Conservation (phyloP, 2,888 invertebrate species). For the Ceramica pisi region DNA sequence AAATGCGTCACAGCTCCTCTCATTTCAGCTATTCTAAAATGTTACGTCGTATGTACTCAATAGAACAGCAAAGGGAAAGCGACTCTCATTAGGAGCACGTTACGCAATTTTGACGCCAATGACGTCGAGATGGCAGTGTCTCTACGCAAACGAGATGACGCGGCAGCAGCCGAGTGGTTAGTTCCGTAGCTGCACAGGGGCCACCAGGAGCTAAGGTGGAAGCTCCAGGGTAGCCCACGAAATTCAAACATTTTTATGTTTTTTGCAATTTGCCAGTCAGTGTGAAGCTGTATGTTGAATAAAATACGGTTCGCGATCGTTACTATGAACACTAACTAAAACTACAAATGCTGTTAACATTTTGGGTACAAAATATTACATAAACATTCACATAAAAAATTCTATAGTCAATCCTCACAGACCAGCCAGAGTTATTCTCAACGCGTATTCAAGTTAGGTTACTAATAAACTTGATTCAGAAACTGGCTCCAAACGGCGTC, state of each 20-base stretch:
- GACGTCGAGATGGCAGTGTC: conserved; percentile 12
- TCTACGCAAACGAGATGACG: conserved; percentile 11
- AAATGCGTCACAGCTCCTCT: not conserved
- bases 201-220: too few species aligned
- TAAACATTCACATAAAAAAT: conserved; percentile 33
- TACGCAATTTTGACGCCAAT: conserved; percentile 23
- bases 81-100: conserved; percentile 8
- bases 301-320: too few species aligned
- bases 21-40: not conserved
- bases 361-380: conserved; percentile 18
- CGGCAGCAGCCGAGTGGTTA: not conserved
- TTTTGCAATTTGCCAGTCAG: too few species aligned
- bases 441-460: conserved; percentile 53
- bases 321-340: not conserved
- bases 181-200: not conserved
- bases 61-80: conserved; percentile 19
- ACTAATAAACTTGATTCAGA: conserved; percentile 71
- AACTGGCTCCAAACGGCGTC: conserved; percentile 67
- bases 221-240: not conserved
- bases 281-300: too few species aligned
- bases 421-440: conserved; percentile 35
- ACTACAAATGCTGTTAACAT: not conserved
- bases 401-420: conserved; percentile 21
- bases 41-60: not conserved
- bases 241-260: too few species aligned